These are phyloP conservation scores for Turnix velox DNA, from an alignment of 2,113 vertebrate species.

Conservation along the genomic window DNA sequence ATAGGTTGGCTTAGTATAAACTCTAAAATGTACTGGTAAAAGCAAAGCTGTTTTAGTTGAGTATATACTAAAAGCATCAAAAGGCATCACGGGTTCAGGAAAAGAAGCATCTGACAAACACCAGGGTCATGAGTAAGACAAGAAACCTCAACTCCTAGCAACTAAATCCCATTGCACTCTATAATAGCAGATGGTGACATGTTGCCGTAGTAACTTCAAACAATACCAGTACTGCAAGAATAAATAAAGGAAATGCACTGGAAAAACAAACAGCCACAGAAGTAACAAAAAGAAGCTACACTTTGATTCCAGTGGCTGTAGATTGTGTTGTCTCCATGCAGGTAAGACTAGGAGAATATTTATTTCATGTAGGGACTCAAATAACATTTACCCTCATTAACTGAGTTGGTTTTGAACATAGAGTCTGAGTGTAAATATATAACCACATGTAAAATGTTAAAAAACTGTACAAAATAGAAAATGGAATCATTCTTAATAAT, in stretches of 20 bases:
- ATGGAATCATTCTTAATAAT: not conserved
- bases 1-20: not conserved
- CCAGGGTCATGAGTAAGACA: constrained; percentile 2
- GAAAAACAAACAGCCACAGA: constrained; percentile 6
- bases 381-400: not conserved
- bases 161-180: constrained; percentile 69
- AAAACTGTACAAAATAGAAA: not conserved
- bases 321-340: not conserved
- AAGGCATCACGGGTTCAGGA: not conserved
- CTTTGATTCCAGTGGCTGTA: not conserved
- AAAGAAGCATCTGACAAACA: not conserved
- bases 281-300: not conserved
- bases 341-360: not conserved
- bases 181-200: constrained; percentile 69
- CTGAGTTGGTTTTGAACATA: fast-evolving
- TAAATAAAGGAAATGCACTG: constrained; percentile 58
- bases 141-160: constrained; percentile 70
- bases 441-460: not conserved
- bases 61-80: not conserved
- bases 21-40: not conserved
- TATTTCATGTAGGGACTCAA: not conserved
- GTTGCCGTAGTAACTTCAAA: constrained; percentile 81
- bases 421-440: not conserved
- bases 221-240: constrained; percentile 50
- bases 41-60: not conserved